phyloP scores from a whole-genome alignment of 2,797 vertebrate genomes.

The Gymnoscopelus braueri region DNA sequence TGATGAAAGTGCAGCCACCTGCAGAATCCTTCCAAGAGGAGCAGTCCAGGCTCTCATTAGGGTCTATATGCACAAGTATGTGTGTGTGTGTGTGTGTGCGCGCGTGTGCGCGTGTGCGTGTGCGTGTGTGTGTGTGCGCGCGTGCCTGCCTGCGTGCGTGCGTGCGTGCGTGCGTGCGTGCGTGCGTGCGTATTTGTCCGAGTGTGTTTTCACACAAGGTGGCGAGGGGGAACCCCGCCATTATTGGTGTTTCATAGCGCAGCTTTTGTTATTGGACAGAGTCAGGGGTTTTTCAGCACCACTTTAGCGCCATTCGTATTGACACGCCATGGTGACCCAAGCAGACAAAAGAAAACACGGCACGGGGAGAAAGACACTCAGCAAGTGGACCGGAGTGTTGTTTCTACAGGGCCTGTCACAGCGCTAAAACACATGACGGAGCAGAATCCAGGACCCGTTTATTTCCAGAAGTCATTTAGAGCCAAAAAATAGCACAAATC shows the following conservation, averaged over 20 bases:
- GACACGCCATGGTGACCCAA: slow-evolving; percentile 69
- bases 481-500: slow-evolving; percentile 44
- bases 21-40: slow-evolving; percentile 73
- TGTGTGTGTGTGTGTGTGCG: slow-evolving; percentile 44
- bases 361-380: slow-evolving; percentile 57
- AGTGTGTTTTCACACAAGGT: slow-evolving; percentile 52
- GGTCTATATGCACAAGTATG: slow-evolving; percentile 42
- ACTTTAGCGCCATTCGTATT: slow-evolving; percentile 67
- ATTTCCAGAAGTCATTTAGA: slow-evolving; percentile 62
- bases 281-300: slow-evolving; percentile 70
- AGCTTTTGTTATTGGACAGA: slow-evolving; percentile 73
- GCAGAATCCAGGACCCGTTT: slow-evolving; percentile 46
- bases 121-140: slow-evolving; percentile 47
- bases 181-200: slow-evolving; percentile 26
- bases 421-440: slow-evolving; percentile 59
- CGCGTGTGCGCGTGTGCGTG: slow-evolving; percentile 36
- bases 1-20: slow-evolving; percentile 83
- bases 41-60: slow-evolving; percentile 74
- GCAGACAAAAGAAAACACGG: slow-evolving; percentile 77
- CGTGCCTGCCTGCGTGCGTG: slow-evolving; percentile 39
- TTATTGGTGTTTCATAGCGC: slow-evolving; percentile 72
- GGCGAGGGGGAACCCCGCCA: slow-evolving; percentile 55
- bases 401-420: slow-evolving; percentile 66
- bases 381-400: slow-evolving; percentile 53
- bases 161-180: slow-evolving; percentile 35